These are phyloP conservation scores for Onychomys arenicola DNA, from an alignment of 2,797 vertebrate species.

Conservation along the genomic window DNA sequence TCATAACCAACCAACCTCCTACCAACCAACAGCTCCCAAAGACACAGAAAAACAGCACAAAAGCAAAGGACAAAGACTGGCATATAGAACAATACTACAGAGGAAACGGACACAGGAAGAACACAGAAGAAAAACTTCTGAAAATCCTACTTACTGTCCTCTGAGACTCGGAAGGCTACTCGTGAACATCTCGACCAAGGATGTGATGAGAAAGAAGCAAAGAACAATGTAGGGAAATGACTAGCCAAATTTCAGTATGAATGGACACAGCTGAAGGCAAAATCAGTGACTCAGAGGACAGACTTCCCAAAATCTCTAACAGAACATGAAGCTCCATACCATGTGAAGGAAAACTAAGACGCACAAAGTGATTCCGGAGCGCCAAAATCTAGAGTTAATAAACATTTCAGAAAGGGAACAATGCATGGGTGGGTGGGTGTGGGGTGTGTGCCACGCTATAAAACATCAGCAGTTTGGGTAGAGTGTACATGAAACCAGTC, in stretches of 20 bases:
- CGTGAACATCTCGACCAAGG: neutral
- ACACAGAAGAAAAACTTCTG: neutral
- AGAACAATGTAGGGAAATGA: neutral
- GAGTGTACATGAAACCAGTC: neutral
- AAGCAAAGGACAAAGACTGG: neutral
- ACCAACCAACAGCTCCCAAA: neutral
- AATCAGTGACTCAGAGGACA: neutral
- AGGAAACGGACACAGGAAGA: neutral
- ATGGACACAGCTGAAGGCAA: neutral
- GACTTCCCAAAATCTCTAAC: neutral
- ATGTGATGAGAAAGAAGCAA: neutral
- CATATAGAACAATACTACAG: neutral
- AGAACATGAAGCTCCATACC: neutral
- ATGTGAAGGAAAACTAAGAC: neutral
- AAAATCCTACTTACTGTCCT: neutral
- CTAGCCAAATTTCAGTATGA: neutral
- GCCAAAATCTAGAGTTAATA: neutral
- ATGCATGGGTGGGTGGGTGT: fast-evolving
- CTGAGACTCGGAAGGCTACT: neutral
- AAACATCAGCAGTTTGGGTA: neutral
- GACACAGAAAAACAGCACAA: neutral
- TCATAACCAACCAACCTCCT: neutral
- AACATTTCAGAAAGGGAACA: neutral
- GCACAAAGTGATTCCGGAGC: neutral
- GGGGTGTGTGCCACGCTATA: neutral